A percentile compares a stretch with the other conserved stretches of the same genome.
These are phyloP conservation scores for Himantopus leucocephalus DNA, from an alignment of 2,113 vertebrate genomes.

Conservation along the genomic window DNA sequence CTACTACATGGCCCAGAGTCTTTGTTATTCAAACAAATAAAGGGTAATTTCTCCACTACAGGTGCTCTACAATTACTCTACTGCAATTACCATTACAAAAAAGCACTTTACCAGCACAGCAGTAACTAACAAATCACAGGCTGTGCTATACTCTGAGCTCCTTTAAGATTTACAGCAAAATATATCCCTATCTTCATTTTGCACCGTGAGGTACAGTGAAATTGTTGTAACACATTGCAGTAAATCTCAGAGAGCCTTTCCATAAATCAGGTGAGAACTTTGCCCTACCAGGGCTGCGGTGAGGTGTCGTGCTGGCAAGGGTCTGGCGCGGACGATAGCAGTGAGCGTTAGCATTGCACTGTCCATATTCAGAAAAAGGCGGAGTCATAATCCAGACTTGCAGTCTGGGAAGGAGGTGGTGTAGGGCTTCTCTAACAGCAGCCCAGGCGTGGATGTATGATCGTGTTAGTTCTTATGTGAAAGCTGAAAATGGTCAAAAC, in stretches of 20 bases:
- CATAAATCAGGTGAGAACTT: not conserved
- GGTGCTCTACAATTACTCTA: not conserved
- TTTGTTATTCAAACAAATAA: slow-evolving; percentile 32
- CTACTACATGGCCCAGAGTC: not conserved
- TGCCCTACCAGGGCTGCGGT: not conserved
- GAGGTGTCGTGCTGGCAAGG: accelerated
- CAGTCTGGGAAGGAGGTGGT: not conserved
- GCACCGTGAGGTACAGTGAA: not conserved
- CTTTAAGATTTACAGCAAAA: slow-evolving; percentile 19
- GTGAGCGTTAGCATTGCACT: not conserved
- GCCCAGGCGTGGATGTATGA: accelerated
- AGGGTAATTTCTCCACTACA: slow-evolving; percentile 4
- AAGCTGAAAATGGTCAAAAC: not conserved
- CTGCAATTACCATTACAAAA: not conserved
- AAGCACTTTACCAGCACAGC: not conserved
- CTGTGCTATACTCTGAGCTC: not conserved
- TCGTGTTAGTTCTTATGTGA: not conserved
- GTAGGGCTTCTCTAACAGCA: not conserved
- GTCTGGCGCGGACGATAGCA: accelerated
- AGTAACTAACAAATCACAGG: slow-evolving; percentile 9
- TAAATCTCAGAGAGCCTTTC: not conserved
- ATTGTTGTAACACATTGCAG: not conserved
- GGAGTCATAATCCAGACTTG: not conserved
- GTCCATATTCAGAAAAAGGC: not conserved
- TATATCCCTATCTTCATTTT: not conserved